Evolutionary conservation across 2,888 invertebrate species (phyloP).

Genomic region (Iselma pallidipennis): DNA sequence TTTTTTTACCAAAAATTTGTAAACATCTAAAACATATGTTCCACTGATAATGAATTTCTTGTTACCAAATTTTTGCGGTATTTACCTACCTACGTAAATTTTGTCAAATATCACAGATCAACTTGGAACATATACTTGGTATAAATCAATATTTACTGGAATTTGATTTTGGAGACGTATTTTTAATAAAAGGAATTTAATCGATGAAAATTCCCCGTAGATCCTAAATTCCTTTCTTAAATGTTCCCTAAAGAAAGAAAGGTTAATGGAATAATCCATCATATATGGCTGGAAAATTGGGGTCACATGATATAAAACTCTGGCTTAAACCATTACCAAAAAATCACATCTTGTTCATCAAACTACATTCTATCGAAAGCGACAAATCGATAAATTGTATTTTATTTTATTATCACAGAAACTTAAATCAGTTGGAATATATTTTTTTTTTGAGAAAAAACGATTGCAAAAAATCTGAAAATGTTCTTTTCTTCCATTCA

Average conservation of each 20-base stretch:
- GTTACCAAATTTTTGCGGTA: not conserved
- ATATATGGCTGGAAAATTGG: not conserved
- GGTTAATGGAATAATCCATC: not conserved
- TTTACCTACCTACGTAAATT: not conserved
- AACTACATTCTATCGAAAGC: no score
- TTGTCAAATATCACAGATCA: slow-evolving; percentile 23
- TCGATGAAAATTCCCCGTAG: slow-evolving; percentile 13
- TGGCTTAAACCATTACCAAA: not conserved
- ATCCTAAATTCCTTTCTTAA: not conserved
- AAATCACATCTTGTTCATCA: no score
- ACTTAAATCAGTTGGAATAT: no score
- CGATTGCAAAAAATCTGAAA: no score
- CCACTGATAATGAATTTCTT: not conserved
- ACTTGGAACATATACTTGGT: slow-evolving; percentile 18
- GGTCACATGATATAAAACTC: not conserved
- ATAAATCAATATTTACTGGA: slow-evolving; percentile 30
- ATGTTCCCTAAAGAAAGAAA: not conserved
- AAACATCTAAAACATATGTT: no score
- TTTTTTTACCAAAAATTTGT: slow-evolving; percentile 1
- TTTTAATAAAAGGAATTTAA: slow-evolving; percentile 25
- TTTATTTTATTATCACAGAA: no score
- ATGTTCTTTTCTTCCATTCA: no score
- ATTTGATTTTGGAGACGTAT: slow-evolving; percentile 14
- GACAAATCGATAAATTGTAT: no score
- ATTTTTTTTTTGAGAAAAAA: no score